These are phyloP conservation scores for Camponotus fellah DNA, from an alignment of 2,888 invertebrate genomes.

Conservation along the genomic window DNA sequence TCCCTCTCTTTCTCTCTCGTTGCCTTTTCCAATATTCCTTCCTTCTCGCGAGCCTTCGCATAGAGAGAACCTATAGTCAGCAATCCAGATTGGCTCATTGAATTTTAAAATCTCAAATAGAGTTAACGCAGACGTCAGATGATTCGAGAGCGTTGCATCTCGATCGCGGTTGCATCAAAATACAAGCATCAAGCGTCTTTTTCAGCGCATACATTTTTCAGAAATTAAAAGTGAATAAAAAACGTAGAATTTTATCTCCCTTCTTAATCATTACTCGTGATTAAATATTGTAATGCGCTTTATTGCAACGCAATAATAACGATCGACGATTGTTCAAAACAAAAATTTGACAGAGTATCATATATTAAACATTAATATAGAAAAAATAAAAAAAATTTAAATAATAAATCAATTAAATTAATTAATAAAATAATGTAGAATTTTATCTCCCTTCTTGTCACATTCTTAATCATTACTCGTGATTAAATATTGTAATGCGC, in stretches of 20 bases:
- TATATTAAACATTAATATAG: too few species aligned
- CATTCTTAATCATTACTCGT: background rate
- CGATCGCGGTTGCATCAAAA: slow-evolving; percentile 51
- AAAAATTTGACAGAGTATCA: background rate
- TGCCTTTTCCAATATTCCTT: slow-evolving; percentile 58
- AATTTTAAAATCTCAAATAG: slow-evolving; percentile 78
- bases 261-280: background rate
- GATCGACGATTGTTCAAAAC: background rate
- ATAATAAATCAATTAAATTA: too few species aligned
- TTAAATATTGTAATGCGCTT: background rate
- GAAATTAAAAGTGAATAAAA: slow-evolving; percentile 43
- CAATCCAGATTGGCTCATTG: slow-evolving; percentile 78
- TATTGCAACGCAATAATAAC: background rate
- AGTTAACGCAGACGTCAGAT: slow-evolving; percentile 75
- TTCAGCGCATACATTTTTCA: slow-evolving; percentile 51
- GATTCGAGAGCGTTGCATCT: slow-evolving; percentile 54
- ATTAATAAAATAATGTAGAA: too few species aligned
- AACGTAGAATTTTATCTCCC: background rate
- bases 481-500: background rate
- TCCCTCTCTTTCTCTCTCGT: slow-evolving; percentile 63
- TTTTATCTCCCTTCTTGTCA: background rate
- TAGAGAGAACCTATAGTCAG: slow-evolving; percentile 62
- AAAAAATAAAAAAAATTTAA: too few species aligned
- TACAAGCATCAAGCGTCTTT: slow-evolving; percentile 46
- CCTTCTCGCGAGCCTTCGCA: slow-evolving; percentile 53